Base-by-base conservation (phyloP, 2,797 vertebrate genomes). In the Amblyraja radiata region DNA sequence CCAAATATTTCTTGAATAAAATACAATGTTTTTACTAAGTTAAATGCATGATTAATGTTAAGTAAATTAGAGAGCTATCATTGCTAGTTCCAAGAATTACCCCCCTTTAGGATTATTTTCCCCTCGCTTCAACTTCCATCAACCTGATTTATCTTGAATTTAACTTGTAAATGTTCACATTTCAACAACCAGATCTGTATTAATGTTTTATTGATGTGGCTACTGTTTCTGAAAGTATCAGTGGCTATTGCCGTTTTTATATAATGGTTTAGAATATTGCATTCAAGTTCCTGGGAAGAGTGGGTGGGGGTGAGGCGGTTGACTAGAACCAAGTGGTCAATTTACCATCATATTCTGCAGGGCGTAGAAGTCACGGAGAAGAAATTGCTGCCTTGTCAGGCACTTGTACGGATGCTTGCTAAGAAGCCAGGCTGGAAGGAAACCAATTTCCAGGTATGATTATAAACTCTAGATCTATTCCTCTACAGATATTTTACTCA, bases 371-470 rank as follows among this genome's bases (percentile, higher is more conserved):
- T 98, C 77, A 98, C 99, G 98, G 98, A 98, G 91, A 97, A 95
- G 95, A 95, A 93, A 73, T 97, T 95, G 93, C 98, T 99, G 97
- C 99, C 99, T n/a, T 99, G 99, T 94, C 99, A 99, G 95, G 98
- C 99, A 58, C 96, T 99, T 88, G 98, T 99, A 94, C 97, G 95
- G 94, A 99, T 99, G 98, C 95, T 99, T 94, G 98, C 99, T 77
- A 99, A 98, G 96, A 99, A 99, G 95, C 99, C 99, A 93, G 99
- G 99, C 74, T 99, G 98, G 98, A 99, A 99, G 94, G 99, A 99
- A 96, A 99, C 98, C 23, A 99, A 99, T 95, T 99, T 99, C 96
- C 99, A 99, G 98, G 99, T 99, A 97, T n/a, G 93, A 78, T 73
- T 92, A 86, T 74, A 23, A 25, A 46, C 58, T 88, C 13, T 25